phyloP scores from a whole-genome alignment of 2,888 invertebrate genomes.

The Flexamia atlantica region DNA sequence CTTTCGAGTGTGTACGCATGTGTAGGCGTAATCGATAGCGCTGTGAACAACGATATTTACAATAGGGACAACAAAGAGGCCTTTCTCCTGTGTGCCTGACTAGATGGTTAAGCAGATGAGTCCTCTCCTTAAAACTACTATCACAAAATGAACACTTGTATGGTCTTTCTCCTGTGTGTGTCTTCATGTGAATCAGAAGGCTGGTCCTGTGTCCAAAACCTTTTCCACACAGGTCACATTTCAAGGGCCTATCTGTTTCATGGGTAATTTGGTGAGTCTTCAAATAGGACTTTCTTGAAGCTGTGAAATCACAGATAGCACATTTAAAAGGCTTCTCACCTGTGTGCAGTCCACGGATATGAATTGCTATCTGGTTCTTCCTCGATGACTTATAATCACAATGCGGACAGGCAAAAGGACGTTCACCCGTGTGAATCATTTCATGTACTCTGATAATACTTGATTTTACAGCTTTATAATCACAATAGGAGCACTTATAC shows the following conservation, averaged over 20 bases:
- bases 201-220: conserved; percentile 24
- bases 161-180: conserved; percentile 5
- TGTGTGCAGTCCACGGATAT: conserved; percentile 10
- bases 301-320: conserved; percentile 15
- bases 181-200: conserved; percentile 33
- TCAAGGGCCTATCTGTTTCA: conserved; percentile 12
- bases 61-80: conserved; percentile 1
- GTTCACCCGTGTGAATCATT: conserved; percentile 24
- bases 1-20: conserved; percentile 1
- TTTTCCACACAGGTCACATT: conserved; percentile 21
- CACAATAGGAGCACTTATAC: conserved; percentile 21
- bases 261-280: conserved; percentile 17
- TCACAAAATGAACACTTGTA: conserved; percentile 22
- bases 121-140: conserved; percentile 22
- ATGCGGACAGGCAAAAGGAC: conserved; percentile 13
- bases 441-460: conserved; percentile 34
- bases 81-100: conserved; percentile 5
- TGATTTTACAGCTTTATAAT: conserved; percentile 15
- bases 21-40: conserved; percentile 12
- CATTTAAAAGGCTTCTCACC: conserved; percentile 16
- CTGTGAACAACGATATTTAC: conserved; percentile 10
- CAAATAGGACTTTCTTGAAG: conserved; percentile 19
- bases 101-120: conserved; percentile 17
- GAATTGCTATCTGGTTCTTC: conserved; percentile 20
- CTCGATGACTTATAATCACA: conserved; percentile 5